These are phyloP conservation scores for Phenganax stokvisi DNA, from an alignment of 92 coral and sea anemone genomes.

Conservation along the genomic window DNA sequence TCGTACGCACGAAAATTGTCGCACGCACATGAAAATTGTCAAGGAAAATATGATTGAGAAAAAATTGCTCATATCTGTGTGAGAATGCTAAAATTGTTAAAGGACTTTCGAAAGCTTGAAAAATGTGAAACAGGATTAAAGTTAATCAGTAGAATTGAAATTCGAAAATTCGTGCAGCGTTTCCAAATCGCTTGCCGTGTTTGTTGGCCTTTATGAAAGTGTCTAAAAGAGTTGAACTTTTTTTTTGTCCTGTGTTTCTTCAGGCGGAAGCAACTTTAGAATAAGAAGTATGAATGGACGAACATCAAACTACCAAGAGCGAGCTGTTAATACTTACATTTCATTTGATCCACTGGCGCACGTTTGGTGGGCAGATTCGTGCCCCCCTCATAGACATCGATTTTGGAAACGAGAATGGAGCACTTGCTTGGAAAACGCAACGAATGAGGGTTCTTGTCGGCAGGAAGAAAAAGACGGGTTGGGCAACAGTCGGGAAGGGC, in stretches of 20 bases:
- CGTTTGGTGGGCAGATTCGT: neutral
- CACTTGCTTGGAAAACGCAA: neutral
- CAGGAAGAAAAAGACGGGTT: neutral
- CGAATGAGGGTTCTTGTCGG: neutral
- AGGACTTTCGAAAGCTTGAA: no score
- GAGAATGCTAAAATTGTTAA: no score
- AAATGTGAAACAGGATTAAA: no score
- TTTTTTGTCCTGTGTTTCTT: neutral
- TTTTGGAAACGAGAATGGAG: neutral
- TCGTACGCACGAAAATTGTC: no score
- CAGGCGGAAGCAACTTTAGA: neutral
- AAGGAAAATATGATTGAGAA: no score
- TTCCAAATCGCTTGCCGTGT: no score
- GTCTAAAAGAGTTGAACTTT: neutral
- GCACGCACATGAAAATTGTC: no score
- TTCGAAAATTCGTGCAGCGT: no score
- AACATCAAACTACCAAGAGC: neutral
- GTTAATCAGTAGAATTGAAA: no score
- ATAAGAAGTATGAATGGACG: neutral
- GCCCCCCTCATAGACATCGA: neutral
- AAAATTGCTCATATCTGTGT: no score
- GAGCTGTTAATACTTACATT: neutral
- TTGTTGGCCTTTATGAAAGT: no score
- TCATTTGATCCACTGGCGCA: neutral
- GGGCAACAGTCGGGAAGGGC: neutral